phyloP scores from a whole-genome alignment of 2,888 invertebrate genomes.

The Epinotia bilunana region DNA sequence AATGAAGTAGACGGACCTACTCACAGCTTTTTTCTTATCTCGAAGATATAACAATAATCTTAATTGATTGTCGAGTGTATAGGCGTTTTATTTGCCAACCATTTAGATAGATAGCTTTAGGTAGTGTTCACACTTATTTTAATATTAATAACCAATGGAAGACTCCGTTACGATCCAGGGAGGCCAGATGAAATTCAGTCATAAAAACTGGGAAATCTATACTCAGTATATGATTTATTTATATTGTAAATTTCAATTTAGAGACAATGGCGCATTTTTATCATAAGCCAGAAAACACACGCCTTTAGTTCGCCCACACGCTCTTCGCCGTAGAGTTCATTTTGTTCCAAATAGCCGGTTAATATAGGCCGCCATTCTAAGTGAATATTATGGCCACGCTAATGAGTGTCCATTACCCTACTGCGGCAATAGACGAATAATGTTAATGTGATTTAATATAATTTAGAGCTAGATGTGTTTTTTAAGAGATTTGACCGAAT shows the following conservation, averaged over 20 bases:
- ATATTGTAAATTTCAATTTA: not conserved
- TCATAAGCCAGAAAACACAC: not conserved
- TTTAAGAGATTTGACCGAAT: slow-evolving; percentile 6
- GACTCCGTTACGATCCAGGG: not conserved
- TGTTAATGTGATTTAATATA: slow-evolving; percentile 21
- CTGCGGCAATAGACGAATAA: slow-evolving; percentile 6
- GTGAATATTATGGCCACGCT: slow-evolving; percentile 22
- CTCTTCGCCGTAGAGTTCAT: not conserved
- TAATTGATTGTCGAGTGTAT: too few relatives aligned
- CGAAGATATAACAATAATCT: too few relatives aligned
- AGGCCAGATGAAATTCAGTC: not conserved
- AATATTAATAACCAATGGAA: too few relatives aligned
- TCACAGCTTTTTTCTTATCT: too few relatives aligned
- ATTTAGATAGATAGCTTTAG: too few relatives aligned
- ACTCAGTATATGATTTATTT: not conserved
- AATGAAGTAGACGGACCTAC: too few relatives aligned
- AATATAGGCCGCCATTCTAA: slow-evolving; percentile 23
- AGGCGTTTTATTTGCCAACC: too few relatives aligned
- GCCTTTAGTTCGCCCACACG: not conserved
- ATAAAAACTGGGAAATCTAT: not conserved
- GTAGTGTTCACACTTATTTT: too few relatives aligned
- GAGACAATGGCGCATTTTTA: not conserved
- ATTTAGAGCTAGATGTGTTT: slow-evolving; percentile 15
- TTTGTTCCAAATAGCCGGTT: not conserved
- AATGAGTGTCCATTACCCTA: slow-evolving; percentile 29